Conservation (phyloP, 2,888 invertebrate species). For the Ectemnius cavifrons region DNA sequence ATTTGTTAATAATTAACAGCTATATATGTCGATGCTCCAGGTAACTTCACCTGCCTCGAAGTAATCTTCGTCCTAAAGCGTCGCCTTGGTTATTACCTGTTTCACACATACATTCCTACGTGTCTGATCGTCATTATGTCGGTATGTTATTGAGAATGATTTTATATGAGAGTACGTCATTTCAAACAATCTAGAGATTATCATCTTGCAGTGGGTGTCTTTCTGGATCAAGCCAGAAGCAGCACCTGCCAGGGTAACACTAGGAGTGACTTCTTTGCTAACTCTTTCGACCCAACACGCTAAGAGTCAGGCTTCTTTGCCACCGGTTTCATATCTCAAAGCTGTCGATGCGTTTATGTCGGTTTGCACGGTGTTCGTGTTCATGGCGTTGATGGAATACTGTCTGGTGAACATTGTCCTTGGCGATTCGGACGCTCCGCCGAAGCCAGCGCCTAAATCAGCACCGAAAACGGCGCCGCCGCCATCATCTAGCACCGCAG, state of each 20-base stretch:
- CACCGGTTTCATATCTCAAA: slow-evolving; percentile 95
- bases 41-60: slow-evolving; percentile 95
- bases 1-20: no score
- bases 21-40: slow-evolving; percentile 76
- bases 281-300: slow-evolving; percentile 95
- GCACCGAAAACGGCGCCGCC: slow-evolving; percentile 72
- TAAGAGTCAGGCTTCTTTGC: slow-evolving; percentile 94
- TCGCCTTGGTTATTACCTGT: slow-evolving; percentile 93
- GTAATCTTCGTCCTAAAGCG: slow-evolving; percentile 94
- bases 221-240: slow-evolving; percentile 98
- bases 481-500: slow-evolving; percentile 65
- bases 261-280: slow-evolving; percentile 93
- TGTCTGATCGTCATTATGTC: slow-evolving; percentile 97
- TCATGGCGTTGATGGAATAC: slow-evolving; percentile 96
- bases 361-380: slow-evolving; percentile 94
- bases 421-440: slow-evolving; percentile 83
- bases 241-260: slow-evolving; percentile 93
- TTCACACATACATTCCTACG: slow-evolving; percentile 96
- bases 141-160: slow-evolving; percentile 79
- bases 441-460: slow-evolving; percentile 77
- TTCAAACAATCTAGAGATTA: not conserved
- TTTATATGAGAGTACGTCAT: not conserved
- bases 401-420: slow-evolving; percentile 92
- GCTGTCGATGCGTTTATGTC: slow-evolving; percentile 97
- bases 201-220: slow-evolving; percentile 88